Percentiles rank a stretch among this genome's conserved stretches.
Conservation (phyloP, 1,140 invertebrate species). For the Bilobella aurantiaca region DNA sequence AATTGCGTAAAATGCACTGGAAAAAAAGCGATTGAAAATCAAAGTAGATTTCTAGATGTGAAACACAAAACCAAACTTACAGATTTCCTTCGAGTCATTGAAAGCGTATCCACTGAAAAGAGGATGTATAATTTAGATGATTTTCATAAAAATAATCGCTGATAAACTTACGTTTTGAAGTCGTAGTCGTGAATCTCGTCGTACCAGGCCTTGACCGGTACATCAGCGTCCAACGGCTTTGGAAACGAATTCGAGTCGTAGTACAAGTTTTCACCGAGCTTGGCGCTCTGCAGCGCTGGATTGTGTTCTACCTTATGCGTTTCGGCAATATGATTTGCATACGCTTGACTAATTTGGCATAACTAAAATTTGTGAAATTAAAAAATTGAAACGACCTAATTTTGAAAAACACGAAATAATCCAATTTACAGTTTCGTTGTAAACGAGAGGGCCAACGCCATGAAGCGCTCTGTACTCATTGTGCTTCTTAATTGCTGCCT, state of each 20-base stretch:
- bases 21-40: neutral
- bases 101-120: neutral
- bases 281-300: neutral
- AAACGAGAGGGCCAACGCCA: neutral
- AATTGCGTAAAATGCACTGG: slow-evolving; percentile 21
- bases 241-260: neutral
- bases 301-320: slow-evolving; percentile 4
- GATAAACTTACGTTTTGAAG: slow-evolving; percentile 11
- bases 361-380: neutral
- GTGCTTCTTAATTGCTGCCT: neutral
- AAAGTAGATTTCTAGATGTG: neutral
- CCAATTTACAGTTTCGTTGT: slow-evolving; percentile 7
- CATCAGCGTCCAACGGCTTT: neutral
- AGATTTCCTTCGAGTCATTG: slow-evolving; percentile 1
- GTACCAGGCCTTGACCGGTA: slow-evolving; percentile 6
- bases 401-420: neutral
- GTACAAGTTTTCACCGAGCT: slow-evolving; percentile 6
- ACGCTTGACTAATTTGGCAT: slow-evolving; percentile 1
- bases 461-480: slow-evolving; percentile 12
- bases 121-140: neutral
- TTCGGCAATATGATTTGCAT: neutral
- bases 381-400: neutral
- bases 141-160: neutral
- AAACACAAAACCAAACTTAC: neutral
- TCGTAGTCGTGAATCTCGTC: slow-evolving; percentile 7